These are phyloP conservation scores for Hippocampus kuda DNA, from an alignment of 2,797 vertebrate species.

Conservation along the genomic window DNA sequence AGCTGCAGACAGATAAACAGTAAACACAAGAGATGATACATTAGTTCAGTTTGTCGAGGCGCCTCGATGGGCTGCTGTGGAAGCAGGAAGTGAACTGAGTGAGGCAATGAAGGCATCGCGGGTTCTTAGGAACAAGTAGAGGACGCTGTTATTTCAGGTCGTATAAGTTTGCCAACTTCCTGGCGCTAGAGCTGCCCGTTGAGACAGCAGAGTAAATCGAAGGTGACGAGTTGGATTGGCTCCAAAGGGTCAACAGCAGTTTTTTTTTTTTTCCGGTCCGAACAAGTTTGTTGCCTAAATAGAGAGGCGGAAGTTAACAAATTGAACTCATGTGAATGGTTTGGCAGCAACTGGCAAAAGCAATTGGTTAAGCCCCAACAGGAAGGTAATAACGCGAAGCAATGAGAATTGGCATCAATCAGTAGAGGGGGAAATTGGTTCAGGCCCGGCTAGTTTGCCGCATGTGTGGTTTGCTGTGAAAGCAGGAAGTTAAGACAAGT, in stretches of 20 bases:
- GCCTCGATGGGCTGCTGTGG: not conserved
- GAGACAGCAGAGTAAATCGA: not conserved
- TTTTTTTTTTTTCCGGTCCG: too few species aligned
- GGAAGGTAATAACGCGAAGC: too few species aligned
- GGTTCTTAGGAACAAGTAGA: not conserved
- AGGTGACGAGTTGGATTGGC: not conserved
- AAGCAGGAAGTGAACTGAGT: not conserved
- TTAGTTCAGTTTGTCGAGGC: not conserved
- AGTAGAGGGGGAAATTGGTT: too few species aligned
- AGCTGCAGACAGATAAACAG: constrained; percentile 62
- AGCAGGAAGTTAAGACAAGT: too few species aligned
- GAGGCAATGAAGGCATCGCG: not conserved
- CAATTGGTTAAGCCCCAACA: too few species aligned
- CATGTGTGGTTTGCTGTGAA: too few species aligned
- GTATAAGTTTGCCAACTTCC: not conserved
- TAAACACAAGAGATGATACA: constrained; percentile 8
- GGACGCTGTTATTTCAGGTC: not conserved
- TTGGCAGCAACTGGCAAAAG: too few species aligned
- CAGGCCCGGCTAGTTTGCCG: too few species aligned
- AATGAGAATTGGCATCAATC: too few species aligned
- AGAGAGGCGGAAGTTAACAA: too few species aligned
- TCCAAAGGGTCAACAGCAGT: accelerated
- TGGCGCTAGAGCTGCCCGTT: constrained; percentile 6
- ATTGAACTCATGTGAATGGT: too few species aligned
- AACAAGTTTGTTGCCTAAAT: too few species aligned